Base-by-base conservation (phyloP, 2,797 vertebrate genomes). In the Sebastes iracundus region DNA sequence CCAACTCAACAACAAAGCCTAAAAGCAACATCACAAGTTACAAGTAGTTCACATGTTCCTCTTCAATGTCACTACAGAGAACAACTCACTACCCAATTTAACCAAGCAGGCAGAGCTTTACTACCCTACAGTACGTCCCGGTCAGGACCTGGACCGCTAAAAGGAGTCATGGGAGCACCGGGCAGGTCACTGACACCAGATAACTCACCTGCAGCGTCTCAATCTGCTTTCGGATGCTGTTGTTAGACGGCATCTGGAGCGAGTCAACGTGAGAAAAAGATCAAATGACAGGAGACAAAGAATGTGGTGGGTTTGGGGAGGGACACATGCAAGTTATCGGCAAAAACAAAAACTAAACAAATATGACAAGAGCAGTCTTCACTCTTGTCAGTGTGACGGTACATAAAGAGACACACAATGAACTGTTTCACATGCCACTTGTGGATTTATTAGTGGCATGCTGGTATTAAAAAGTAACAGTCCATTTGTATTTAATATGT, bases 201-300 rank as follows among this genome's bases (percentile, higher is more conserved):
- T 62, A 80, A 99, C 98, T 99, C 97, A 99, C 99, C 99, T 99
- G 99, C 90, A 99, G 94, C 35, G 99, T 99, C 97, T 99, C 99
- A 98, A 99, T 99, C 98, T 99, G 99, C 95, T 99, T 99, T 97
- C 99, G 98, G 97, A 99, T 99, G 98, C 98, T 99, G 99, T 99
- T 99, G 99, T 99, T 99, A 99, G 99, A 99, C 96, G 98, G 99
- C 97, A 99, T 99, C 99, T 99, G 97, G 98, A 98, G 97, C 97
- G 94, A 97, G 97, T 97, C 90, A 96, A 82, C 67, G 87, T 93
- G 83, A 90, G 89, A 65, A 65, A 88, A 86, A 92, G 88, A 88
- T 90, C 78, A 95, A 88, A 91, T 85, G 92, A 94, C 90, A 94
- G 88, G 80, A 92, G 91, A 93, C 90, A 94, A 88, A 92, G 79